These are phyloP conservation scores for Monochamus saltuarius DNA, from an alignment of 1,140 invertebrate genomes.

Conservation along the genomic window DNA sequence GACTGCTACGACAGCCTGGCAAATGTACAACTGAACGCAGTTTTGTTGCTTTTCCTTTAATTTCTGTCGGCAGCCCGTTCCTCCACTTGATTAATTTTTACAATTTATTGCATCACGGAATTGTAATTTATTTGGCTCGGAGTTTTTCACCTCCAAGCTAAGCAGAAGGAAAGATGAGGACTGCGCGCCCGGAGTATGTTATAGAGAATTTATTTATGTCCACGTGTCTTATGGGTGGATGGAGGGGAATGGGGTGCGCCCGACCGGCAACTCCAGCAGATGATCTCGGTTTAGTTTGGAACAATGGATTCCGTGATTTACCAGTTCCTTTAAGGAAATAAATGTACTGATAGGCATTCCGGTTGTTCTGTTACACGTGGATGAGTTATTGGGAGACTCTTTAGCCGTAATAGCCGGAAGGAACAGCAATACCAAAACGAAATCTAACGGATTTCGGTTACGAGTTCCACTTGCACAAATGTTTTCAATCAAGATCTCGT, in stretches of 20 bases:
- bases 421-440: no score
- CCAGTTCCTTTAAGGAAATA: no score
- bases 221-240: slow-evolving; percentile 7
- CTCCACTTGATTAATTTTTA: slow-evolving; percentile 45
- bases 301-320: no score
- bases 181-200: slow-evolving; percentile 13
- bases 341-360: no score
- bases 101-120: slow-evolving; percentile 43
- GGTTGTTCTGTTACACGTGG: no score
- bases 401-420: no score
- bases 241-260: slow-evolving; percentile 11
- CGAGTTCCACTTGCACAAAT: no score
- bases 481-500: no score
- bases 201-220: slow-evolving; percentile 18
- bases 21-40: slow-evolving; percentile 35
- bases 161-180: slow-evolving; percentile 10
- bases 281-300: no score
- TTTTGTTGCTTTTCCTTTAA: slow-evolving; percentile 41
- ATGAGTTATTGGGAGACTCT: no score
- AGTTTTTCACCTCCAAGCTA: slow-evolving; percentile 7
- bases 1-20: slow-evolving; percentile 28
- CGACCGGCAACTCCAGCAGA: neutral
- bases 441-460: no score
- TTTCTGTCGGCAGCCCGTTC: slow-evolving; percentile 40
- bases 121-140: slow-evolving; percentile 34